These are phyloP conservation scores for Caenorhabditis drosophilae DNA, from an alignment of 2,888 invertebrate genomes.

Conservation along the genomic window DNA sequence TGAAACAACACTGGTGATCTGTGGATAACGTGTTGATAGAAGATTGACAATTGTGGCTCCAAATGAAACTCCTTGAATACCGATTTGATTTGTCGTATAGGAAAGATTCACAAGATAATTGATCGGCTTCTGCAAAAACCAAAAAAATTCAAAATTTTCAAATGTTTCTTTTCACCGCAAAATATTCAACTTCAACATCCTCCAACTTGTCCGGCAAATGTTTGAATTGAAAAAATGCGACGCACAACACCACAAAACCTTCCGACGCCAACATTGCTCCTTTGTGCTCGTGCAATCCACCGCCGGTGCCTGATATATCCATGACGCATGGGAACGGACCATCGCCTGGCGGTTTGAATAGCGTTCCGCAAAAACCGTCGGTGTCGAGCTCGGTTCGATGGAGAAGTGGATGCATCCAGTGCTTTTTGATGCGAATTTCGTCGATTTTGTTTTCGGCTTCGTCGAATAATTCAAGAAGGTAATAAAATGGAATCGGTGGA, in stretches of 20 bases:
- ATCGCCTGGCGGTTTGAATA: slow-evolving; percentile 24
- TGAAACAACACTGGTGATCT: slow-evolving; percentile 37
- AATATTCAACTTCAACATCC: slow-evolving; percentile 38
- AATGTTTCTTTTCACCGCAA: slow-evolving; percentile 15
- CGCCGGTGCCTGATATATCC: slow-evolving; percentile 44
- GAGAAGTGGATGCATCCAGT: slow-evolving; percentile 17
- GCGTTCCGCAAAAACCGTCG: slow-evolving; percentile 17
- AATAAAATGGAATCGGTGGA: slow-evolving; percentile 41
- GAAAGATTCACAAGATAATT: slow-evolving; percentile 27
- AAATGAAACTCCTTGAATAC: slow-evolving; percentile 48
- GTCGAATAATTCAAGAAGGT: slow-evolving; percentile 20
- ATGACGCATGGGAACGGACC: slow-evolving; percentile 43
- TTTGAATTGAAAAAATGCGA: slow-evolving; percentile 46
- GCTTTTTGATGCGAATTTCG: slow-evolving; percentile 17
- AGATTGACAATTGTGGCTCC: slow-evolving; percentile 40
- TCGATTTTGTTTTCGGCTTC: slow-evolving; percentile 16
- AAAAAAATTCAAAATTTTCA: not conserved
- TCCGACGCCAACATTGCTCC: slow-evolving; percentile 43
- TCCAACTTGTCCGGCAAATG: slow-evolving; percentile 35
- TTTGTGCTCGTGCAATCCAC: slow-evolving; percentile 43
- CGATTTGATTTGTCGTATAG: slow-evolving; percentile 28
- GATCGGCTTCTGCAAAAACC: slow-evolving; percentile 34
- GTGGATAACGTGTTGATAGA: slow-evolving; percentile 25
- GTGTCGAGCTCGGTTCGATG: slow-evolving; percentile 11
- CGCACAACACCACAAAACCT: slow-evolving; percentile 42